Percentiles rank a stretch among this genome's conserved stretches.
phyloP scores from a whole-genome alignment of 2,888 invertebrate genomes.

The Conchocele bisecta region DNA sequence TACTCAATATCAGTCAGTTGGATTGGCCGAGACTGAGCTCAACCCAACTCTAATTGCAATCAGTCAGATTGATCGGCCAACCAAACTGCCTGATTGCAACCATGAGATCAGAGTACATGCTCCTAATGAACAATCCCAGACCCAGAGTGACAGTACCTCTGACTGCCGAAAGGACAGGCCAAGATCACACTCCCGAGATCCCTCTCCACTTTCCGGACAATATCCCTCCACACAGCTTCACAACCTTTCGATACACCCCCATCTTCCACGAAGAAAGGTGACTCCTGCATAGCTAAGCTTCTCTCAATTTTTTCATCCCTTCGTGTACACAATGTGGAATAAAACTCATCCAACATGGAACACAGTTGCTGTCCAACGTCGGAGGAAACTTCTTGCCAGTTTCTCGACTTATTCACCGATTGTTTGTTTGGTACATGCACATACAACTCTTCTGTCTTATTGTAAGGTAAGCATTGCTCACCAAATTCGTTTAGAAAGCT shows the following conservation, averaged over 20 bases:
- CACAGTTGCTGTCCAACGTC: constrained; percentile 65
- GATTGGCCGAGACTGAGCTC: too few relatives aligned
- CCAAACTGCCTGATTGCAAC: too few relatives aligned
- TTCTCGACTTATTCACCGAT: constrained; percentile 72
- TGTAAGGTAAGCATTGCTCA: constrained; percentile 69
- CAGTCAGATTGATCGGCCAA: too few relatives aligned
- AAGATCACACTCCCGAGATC: constrained; percentile 73
- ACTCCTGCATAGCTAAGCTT: constrained; percentile 41
- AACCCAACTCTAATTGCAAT: too few relatives aligned
- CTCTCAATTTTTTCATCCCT: constrained; percentile 44
- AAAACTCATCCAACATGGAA: constrained; percentile 59
- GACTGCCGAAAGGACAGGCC: constrained; percentile 79
- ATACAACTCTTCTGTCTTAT: constrained; percentile 56
- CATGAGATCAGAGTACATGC: too few relatives aligned
- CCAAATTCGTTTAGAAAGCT: constrained; percentile 67
- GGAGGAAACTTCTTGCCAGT: constrained; percentile 71
- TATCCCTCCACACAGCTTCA: constrained; percentile 61
- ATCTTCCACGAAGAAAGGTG: constrained; percentile 64
- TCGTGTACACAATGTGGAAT: constrained; percentile 43
- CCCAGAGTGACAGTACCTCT: too few relatives aligned
- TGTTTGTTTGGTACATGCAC: constrained; percentile 47
- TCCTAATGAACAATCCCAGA: too few relatives aligned
- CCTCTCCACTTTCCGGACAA: constrained; percentile 68
- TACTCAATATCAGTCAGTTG: too few relatives aligned
- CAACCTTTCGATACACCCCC: not conserved